These are phyloP conservation scores for Tapirus terrestris DNA, from an alignment of 2,113 vertebrate genomes.

Conservation along the genomic window DNA sequence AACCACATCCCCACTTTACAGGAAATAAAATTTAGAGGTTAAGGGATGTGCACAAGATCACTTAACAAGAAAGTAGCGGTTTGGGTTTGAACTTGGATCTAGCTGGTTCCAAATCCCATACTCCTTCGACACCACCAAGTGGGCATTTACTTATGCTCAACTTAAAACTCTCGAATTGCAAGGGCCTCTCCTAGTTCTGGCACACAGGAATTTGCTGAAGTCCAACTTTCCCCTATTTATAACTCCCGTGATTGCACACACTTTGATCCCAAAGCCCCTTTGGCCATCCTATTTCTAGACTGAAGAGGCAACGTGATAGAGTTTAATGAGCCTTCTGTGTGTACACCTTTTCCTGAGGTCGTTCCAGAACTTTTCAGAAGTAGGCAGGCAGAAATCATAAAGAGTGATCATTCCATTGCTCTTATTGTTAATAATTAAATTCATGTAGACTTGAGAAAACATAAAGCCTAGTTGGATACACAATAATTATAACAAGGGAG, in stretches of 20 bases:
- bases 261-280: not conserved
- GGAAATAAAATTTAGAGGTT: not conserved
- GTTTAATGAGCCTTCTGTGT: not conserved
- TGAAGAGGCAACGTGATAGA: accelerated
- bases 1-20: not conserved
- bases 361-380: not conserved
- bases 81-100: not conserved
- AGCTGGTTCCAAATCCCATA: not conserved
- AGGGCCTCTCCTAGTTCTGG: not conserved
- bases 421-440: not conserved
- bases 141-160: accelerated
- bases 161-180: not conserved
- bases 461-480: not conserved
- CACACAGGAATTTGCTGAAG: not conserved
- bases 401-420: not conserved
- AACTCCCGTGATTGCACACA: not conserved
- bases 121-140: not conserved
- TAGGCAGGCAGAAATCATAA: not conserved
- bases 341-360: not conserved
- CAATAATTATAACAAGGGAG: not conserved
- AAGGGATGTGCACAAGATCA: not conserved
- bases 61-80: not conserved
- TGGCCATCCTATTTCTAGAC: conserved; percentile 28
- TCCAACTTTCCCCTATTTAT: conserved; percentile 35
- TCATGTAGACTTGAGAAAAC: not conserved